Base-by-base conservation (phyloP, 2,888 invertebrate species). In the Macaria liturata region DNA sequence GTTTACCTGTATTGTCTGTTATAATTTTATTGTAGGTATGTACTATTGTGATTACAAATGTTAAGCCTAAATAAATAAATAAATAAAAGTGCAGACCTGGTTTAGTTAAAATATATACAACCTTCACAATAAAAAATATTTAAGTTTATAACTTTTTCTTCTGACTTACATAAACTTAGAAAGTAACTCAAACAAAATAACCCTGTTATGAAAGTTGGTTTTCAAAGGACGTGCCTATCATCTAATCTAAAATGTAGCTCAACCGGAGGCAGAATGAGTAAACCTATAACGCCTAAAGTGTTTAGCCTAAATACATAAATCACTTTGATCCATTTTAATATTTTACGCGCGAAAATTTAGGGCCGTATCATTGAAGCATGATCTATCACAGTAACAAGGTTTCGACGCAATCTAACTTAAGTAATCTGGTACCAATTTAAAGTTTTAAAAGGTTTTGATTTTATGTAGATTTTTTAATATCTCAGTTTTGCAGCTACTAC, bases 261-360 rank as follows among this genome's bases (percentile, higher is more conserved):
- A 37, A 43, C 54, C n/a, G 5, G 44, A 54, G 47, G 43, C 31
- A 43, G 46, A 9, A 39, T 44, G 7, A 34, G 64, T 64, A 65
- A 72, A 64, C 58, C 48, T 61, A 54, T 58, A 59, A 49, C 46
- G 50, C 30, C 44, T 50, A 45, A 59, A 46, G 46, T 64, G 62
- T 69, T 69, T 66, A 62, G 61, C 51, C 47, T 58, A 47, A 57
- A 62, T 62, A 62, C 69, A 71, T 74, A 70, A 74, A 72, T 70
- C 72, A 73, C 54, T 47, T 74, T 70, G 64, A 69, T 61, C 43
- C 59, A 65, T 62, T 66, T 69, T 60, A 69, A 72, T 68, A 71
- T 70, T 72, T 70, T 63, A 56, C 57, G 49, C 64, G 51, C 46
- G 57, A 50, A 56, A 54, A 59, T 46, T 20, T 51, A 34, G 39